These are phyloP conservation scores for Heterodera filipjevi DNA, from an alignment of 2,888 invertebrate species.

Conservation along the genomic window DNA sequence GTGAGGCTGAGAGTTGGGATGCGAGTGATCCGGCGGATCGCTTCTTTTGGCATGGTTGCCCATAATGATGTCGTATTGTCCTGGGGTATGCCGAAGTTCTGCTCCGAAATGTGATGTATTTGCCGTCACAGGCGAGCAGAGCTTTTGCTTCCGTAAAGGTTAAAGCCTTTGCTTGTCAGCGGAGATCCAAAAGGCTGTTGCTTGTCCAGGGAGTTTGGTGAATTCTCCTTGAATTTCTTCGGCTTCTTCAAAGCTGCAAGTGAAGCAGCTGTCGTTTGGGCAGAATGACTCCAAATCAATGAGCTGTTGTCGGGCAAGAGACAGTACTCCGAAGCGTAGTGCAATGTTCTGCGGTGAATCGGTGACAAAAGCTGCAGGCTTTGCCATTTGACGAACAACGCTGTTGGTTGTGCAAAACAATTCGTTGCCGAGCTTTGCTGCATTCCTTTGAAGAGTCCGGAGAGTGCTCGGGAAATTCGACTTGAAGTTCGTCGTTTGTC, in stretches of 20 bases:
- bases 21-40: neutral
- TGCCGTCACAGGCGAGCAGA: neutral
- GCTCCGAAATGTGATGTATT: neutral
- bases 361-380: neutral
- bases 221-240: constrained; percentile 13
- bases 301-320: neutral
- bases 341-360: neutral
- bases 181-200: neutral
- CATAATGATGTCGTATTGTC: neutral
- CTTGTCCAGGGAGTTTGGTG: neutral
- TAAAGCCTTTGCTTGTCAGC: neutral
- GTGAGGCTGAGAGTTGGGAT: neutral
- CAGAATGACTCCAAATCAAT: neutral
- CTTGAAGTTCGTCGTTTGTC: neutral
- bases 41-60: neutral
- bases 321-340: constrained; percentile 6
- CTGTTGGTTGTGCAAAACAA: neutral
- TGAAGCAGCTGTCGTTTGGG: neutral
- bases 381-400: neutral
- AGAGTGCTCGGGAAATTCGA: neutral
- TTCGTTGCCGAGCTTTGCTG: neutral
- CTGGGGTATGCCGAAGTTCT: constrained; percentile 8
- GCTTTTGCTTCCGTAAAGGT: neutral
- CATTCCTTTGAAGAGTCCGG: neutral
- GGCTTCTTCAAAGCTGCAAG: neutral